A percentile compares a stretch with the other conserved stretches of the same genome.
Evolutionary conservation across 35 echinoderm and acorn worm species (phyloP).

Genomic region (Patiria miniata): DNA sequence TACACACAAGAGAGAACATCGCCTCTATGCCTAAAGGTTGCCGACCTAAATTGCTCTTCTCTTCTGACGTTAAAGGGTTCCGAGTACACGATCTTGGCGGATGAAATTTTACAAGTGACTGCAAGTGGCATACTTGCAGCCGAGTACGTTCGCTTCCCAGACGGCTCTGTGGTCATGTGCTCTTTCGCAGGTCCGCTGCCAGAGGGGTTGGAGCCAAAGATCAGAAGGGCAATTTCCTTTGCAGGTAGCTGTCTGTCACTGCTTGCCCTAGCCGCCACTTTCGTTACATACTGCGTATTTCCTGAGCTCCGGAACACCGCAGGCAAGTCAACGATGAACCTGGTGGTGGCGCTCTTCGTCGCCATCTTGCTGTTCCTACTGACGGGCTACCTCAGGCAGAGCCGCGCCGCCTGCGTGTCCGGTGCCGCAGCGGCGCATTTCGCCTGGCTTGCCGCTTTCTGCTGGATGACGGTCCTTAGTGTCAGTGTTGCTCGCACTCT

Average conservation of each 20-base stretch:
- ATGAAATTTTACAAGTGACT: not conserved
- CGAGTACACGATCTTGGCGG: not conserved
- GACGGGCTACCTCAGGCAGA: not conserved
- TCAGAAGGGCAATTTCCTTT: constrained; percentile 9
- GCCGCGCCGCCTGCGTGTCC: not conserved
- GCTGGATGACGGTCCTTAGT: constrained; percentile 42
- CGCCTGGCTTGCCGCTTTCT: constrained; percentile 43
- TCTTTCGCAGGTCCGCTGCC: not conserved
- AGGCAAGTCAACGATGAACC: constrained; percentile 33
- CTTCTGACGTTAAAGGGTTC: not conserved
- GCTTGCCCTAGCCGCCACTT: constrained; percentile 3
- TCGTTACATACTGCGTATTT: constrained; percentile 38
- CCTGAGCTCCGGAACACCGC: constrained; percentile 18
- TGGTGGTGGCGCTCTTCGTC: constrained; percentile 24
- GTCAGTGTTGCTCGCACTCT: constrained; percentile 30
- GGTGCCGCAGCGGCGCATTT: constrained; percentile 19
- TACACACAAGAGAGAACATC: not conserved
- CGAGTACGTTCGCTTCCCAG: constrained; percentile 9
- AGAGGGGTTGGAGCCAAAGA: not conserved
- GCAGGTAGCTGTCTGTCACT: constrained; percentile 23
- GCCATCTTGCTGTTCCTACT: constrained; percentile 16
- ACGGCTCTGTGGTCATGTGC: not conserved
- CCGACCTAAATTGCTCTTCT: not conserved
- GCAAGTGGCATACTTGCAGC: not conserved
- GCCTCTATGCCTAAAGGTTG: not conserved